Conservation (phyloP, 2,888 invertebrate genomes). For the Lymantria monacha region DNA sequence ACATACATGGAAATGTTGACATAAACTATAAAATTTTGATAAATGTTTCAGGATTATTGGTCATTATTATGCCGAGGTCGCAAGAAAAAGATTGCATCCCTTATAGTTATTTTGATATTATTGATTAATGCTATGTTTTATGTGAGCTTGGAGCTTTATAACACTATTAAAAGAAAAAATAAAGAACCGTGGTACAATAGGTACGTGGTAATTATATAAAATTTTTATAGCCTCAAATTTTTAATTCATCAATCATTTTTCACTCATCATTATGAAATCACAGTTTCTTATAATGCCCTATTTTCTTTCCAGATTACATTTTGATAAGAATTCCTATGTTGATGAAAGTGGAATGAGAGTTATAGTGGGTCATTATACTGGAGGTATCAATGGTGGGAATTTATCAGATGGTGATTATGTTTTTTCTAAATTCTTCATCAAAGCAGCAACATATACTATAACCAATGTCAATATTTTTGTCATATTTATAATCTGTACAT, state of each 20-base stretch:
- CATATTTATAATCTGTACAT: neutral
- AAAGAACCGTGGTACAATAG: slow-evolving; percentile 63
- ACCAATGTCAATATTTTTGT: neutral
- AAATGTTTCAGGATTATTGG: slow-evolving; percentile 57
- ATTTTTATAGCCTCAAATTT: too few relatives aligned
- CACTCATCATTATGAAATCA: too few relatives aligned
- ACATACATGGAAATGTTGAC: too few relatives aligned
- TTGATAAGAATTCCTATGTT: slow-evolving; percentile 86
- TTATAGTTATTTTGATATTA: slow-evolving; percentile 57
- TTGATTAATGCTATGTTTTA: slow-evolving; percentile 70
- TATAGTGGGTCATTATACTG: slow-evolving; percentile 94
- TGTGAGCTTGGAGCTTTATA: slow-evolving; percentile 65
- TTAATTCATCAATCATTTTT: too few relatives aligned
- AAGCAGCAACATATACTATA: neutral
- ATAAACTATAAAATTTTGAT: neutral
- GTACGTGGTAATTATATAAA: slow-evolving; percentile 31
- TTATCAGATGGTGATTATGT: slow-evolving; percentile 86
- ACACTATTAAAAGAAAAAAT: slow-evolving; percentile 53
- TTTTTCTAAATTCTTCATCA: neutral
- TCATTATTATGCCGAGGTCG: slow-evolving; percentile 65
- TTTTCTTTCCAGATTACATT: slow-evolving; percentile 68
- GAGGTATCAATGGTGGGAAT: slow-evolving; percentile 90
- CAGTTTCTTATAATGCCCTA: neutral
- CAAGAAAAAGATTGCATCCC: slow-evolving; percentile 62
- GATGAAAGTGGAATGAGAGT: slow-evolving; percentile 90